A percentile compares a stretch with the other conserved stretches of the same genome.
Conservation (phyloP, 1,140 invertebrate species). For the Chironomus tepperi region DNA sequence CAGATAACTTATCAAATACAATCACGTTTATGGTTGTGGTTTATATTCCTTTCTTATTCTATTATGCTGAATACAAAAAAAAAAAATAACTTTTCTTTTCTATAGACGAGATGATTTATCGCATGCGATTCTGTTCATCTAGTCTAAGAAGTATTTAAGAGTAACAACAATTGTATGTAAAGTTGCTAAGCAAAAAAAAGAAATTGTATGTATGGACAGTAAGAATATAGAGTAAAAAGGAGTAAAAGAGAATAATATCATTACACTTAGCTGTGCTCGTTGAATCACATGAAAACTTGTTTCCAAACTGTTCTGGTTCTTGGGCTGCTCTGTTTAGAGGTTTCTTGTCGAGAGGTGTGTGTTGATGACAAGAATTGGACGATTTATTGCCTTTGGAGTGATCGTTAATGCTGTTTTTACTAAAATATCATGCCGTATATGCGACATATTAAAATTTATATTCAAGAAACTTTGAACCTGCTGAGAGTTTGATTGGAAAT, state of each 20-base stretch:
- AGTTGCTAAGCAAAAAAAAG: neutral
- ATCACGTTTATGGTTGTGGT: neutral
- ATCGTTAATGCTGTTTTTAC: too few relatives aligned
- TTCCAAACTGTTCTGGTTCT: neutral
- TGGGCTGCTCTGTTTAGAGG: too few relatives aligned
- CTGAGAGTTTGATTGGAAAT: too few relatives aligned
- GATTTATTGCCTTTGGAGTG: too few relatives aligned
- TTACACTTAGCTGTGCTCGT: constrained; percentile 11
- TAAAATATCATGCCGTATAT: too few relatives aligned
- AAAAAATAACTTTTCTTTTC: neutral
- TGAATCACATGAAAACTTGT: constrained; percentile 13
- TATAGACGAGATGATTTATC: neutral
- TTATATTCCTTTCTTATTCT: neutral
- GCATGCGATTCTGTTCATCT: neutral
- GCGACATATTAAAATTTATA: too few relatives aligned
- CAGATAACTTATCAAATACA: neutral
- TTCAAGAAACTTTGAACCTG: too few relatives aligned
- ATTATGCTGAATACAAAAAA: neutral
- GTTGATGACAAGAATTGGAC: too few relatives aligned
- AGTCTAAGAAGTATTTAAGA: neutral
- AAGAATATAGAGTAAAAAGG: neutral
- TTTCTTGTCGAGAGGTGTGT: too few relatives aligned
- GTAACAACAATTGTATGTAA: neutral
- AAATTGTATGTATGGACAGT: neutral
- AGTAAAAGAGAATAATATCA: constrained; percentile 1